Base-by-base conservation (phyloP, 2,797 vertebrate genomes). In the Pseudochaenichthys georgianus region DNA sequence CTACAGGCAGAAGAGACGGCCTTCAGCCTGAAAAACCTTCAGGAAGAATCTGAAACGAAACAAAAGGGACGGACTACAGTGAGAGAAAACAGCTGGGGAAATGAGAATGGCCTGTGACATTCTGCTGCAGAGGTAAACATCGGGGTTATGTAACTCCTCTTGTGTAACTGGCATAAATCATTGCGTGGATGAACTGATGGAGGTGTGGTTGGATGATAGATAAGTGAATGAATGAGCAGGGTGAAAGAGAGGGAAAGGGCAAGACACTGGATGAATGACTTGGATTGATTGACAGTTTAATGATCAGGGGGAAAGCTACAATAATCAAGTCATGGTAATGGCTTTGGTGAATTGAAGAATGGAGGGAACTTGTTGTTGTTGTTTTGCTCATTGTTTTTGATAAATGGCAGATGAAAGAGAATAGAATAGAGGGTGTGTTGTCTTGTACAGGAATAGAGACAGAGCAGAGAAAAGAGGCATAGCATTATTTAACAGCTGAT, bases 121-220 rank as follows among this genome's bases (percentile, higher is more conserved):
- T 93, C 93, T 96, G 81, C 95, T 96, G 90, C 93, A 95, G 93
- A 96, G 95, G 95, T 96, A 96, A 95, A 92, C 81, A 81, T 21
- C 38, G 21, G 28, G 45, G 62, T 91, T 89, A 76, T 38, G 64
- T 83, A 89, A 91, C 72, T 63, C 17, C 38, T 73, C 47, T 42
- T 16, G 42, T 77, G 70, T 75, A 72, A 73, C 61, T 60, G 45
- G 76, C 68, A 78, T 75, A 12, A 38, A 16, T 34, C 46, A 76
- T 43, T 55, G 19, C 4, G 12, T 46, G 46, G 17, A 60, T 43
- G 42, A 8, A 73, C 75, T 51, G 15, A 46, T 55, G 3, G 17
- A 60, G 38, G 6, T 0, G 55, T 59, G 60, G 42, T 46, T 50
- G 52, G 5, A 13, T 17, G 41, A 47, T 9, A 11, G 16, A 54